Evolutionary conservation across 2,888 invertebrate species (phyloP).

Genomic region (Neoascia interrupta): DNA sequence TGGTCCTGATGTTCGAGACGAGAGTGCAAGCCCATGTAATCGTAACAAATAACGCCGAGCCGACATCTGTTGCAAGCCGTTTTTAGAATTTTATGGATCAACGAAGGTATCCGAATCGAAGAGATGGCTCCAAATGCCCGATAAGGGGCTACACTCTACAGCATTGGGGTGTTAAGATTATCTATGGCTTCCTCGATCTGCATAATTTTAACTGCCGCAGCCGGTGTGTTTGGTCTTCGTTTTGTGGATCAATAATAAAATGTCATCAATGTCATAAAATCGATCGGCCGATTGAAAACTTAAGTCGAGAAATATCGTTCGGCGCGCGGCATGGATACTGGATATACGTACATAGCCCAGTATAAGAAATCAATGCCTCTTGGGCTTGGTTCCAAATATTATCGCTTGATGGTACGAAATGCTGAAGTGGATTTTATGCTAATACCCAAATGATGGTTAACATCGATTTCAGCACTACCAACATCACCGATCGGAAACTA

Average conservation of each 20-base stretch:
- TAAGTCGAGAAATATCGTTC: slow-evolving; percentile 44
- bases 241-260: slow-evolving; percentile 68
- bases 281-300: slow-evolving; percentile 65
- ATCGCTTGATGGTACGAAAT: slow-evolving; percentile 24
- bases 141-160: slow-evolving; percentile 35
- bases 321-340: slow-evolving; percentile 8
- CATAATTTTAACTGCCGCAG: slow-evolving; percentile 40
- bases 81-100: slow-evolving; percentile 56
- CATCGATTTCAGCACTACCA: slow-evolving; percentile 2
- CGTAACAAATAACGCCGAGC: slow-evolving; percentile 54
- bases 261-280: slow-evolving; percentile 69
- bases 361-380: slow-evolving; percentile 12
- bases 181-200: slow-evolving; percentile 58
- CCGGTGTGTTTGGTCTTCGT: slow-evolving; percentile 47
- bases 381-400: slow-evolving; percentile 47
- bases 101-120: slow-evolving; percentile 42
- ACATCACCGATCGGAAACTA: slow-evolving; percentile 59
- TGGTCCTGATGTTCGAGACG: slow-evolving; percentile 31
- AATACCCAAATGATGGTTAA: slow-evolving; percentile 34
- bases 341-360: too few species aligned
- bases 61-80: slow-evolving; percentile 46
- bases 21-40: slow-evolving; percentile 67
- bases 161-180: slow-evolving; percentile 53
- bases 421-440: slow-evolving; percentile 68
- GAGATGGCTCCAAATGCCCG: slow-evolving; percentile 44